Evolutionary conservation across 2,888 invertebrate species (phyloP), one percentile per base, ranked within the genome.

Genomic region (Drosophila mettleri): DNA sequence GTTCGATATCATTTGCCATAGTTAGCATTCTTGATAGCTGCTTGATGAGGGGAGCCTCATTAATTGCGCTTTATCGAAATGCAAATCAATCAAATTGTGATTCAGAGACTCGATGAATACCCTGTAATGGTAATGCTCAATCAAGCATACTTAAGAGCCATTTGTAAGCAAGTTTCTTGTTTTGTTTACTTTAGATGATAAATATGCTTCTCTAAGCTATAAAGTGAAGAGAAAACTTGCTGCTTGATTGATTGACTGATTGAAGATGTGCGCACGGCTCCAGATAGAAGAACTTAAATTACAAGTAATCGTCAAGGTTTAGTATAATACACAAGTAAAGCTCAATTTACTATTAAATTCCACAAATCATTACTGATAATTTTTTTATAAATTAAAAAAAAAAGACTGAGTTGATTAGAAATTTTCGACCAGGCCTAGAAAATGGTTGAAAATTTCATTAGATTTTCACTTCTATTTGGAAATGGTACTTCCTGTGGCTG

Each of bases 1-100:
- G 39, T 46, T 62, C 20, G 3, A 24, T 8, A 46, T 27, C 39
- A 29, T 48, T 60, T 74, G 67, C 55, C 55, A 63, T 34, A 43
- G 54, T 34, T 45, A 29, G 49, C 57, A 60, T 61, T 64, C 45
- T 69, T 31, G 58, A 45, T 59, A 55, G 58, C 61, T 34, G 43
- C 10, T 18, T 16, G 43, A 10, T 3, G 14, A 55, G 29, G 33
- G 9, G 24, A 22, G 49, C 9, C 27, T 10, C 62, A 71, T 68
- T 65, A 72, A 68, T 65, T 76, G 49, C 73, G 65, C 38, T 59
- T 51, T 55, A 75, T 63, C 33, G 33, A 61, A 54, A 49, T 31
- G 53, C 54, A 54, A 54, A 54, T 43, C 43, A 43, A 43, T 34
- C 43, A 34, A 4, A 16, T 7, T 4, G 12, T 14, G 14, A 12